A percentile compares a stretch with the other conserved stretches of the same genome.
These are phyloP conservation scores for Urocyon cinereoargenteus DNA, from an alignment of 2,797 vertebrate species.

Conservation along the genomic window DNA sequence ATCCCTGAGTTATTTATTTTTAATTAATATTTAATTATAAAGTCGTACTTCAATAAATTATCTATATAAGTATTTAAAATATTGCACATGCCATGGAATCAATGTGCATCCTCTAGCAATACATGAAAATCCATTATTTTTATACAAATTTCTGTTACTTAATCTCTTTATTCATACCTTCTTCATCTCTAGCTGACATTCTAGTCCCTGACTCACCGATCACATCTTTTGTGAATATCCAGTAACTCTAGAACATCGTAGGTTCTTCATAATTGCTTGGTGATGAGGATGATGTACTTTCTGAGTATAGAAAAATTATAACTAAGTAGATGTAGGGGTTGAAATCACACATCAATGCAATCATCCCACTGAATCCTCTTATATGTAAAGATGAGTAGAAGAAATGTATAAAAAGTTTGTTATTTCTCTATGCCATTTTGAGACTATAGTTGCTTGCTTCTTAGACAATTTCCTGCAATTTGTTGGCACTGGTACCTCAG, in stretches of 20 bases:
- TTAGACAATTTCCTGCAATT: background rate
- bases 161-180: background rate
- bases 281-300: background rate
- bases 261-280: background rate
- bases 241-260: background rate
- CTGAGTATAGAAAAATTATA: background rate
- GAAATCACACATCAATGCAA: background rate
- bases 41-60: background rate
- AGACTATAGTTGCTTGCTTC: background rate
- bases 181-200: background rate
- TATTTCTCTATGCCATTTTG: background rate
- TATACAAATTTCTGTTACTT: background rate
- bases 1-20: constrained; percentile 49
- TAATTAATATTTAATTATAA: constrained; percentile 51
- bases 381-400: background rate
- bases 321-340: background rate
- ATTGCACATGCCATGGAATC: background rate
- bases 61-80: constrained; percentile 44
- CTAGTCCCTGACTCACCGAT: background rate
- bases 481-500: background rate
- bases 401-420: background rate
- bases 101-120: background rate
- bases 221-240: background rate
- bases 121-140: background rate
- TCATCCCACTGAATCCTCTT: background rate